Evolutionary conservation across 2,888 invertebrate genomes (phyloP).

Genomic region (Drosophila paramelanica): DNA sequence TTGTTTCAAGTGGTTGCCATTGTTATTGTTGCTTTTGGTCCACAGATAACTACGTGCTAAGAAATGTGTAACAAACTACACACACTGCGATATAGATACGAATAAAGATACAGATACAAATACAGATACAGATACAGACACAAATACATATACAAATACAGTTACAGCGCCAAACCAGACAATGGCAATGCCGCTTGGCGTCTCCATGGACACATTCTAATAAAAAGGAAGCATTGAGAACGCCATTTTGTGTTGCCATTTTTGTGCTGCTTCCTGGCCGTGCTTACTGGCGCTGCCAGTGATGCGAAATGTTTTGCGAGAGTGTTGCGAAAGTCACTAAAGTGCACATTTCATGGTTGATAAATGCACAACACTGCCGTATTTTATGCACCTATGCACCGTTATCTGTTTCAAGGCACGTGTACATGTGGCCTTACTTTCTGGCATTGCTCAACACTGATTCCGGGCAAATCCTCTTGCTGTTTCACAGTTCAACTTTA

Average conservation of each 20-base stretch:
- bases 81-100: conserved; percentile 43
- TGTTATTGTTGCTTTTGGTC: conserved; percentile 34
- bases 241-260: conserved; percentile 73
- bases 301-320: conserved; percentile 47
- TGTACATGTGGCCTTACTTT: conserved; percentile 10
- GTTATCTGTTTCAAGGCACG: conserved; percentile 5
- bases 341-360: conserved; percentile 14
- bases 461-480: conserved; percentile 30
- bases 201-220: conserved; percentile 78
- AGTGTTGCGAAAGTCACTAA: conserved; percentile 28
- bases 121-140: conserved; percentile 25
- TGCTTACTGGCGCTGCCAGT: conserved; percentile 33
- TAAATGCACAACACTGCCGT: conserved; percentile 3
- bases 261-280: conserved; percentile 35
- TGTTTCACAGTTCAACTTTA: conserved; percentile 15
- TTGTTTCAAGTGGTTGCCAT: conserved; percentile 70
- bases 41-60: conserved; percentile 80
- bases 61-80: conserved; percentile 76
- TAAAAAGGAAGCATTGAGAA: conserved; percentile 73
- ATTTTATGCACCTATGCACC: conserved; percentile 15
- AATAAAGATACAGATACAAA: conserved; percentile 36
- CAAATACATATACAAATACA: conserved; percentile 16
- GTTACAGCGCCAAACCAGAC: conserved; percentile 52
- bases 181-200: conserved; percentile 69
- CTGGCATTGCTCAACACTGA: conserved; percentile 45